These are phyloP conservation scores for Sebastes matsubarae DNA, from an alignment of 2,797 vertebrate genomes.

Conservation along the genomic window DNA sequence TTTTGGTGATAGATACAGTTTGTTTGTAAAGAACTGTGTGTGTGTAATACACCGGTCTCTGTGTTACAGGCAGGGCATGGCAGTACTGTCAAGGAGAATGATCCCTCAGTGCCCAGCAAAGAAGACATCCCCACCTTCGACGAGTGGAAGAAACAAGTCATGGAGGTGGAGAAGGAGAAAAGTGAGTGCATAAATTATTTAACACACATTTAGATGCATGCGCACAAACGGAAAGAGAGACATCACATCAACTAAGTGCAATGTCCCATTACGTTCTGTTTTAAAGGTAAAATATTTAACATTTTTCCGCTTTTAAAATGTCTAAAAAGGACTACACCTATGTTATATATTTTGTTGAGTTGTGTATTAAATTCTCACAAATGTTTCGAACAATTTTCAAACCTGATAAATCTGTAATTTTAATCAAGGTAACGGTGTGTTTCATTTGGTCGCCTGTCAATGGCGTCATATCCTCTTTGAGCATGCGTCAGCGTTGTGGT, in stretches of 20 bases:
- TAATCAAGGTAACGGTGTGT: too few relatives aligned
- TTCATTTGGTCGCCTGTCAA: background rate
- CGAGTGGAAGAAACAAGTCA: conserved; percentile 99
- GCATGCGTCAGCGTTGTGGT: background rate
- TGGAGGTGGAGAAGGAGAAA: conserved; percentile 99
- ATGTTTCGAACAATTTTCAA: background rate
- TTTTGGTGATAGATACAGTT: background rate
- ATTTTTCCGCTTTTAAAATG: background rate
- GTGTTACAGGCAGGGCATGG: conserved; percentile 78
- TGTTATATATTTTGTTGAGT: background rate
- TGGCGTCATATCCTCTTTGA: too few relatives aligned
- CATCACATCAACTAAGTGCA: background rate
- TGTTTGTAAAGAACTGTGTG: background rate
- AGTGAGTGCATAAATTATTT: conserved; percentile 80
- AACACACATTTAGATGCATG: background rate
- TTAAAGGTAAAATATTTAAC: background rate
- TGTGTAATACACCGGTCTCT: conserved; percentile 11
- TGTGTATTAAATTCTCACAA: background rate
- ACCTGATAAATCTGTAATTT: background rate
- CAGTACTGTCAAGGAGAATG: conserved; percentile 81
- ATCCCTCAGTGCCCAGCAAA: conserved; percentile 85
- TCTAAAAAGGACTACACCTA: background rate
- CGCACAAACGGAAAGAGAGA: background rate
- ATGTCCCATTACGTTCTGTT: background rate
- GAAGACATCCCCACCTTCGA: conserved; percentile 98